Evolutionary conservation across 2,888 invertebrate genomes (phyloP).

Genomic region (Dastarcus helophoroides): DNA sequence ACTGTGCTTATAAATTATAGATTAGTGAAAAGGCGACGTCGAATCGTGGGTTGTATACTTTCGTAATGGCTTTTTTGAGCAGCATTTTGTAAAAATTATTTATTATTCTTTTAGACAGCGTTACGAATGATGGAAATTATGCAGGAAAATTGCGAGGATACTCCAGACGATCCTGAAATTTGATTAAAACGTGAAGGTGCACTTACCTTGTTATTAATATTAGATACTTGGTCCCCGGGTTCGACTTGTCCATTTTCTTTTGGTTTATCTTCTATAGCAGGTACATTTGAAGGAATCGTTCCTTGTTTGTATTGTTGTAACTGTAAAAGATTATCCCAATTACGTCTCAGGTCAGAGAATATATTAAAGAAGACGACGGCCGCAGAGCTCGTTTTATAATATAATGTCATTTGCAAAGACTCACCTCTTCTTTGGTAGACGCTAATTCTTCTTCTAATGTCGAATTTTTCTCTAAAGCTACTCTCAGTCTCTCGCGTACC

Average conservation of each 20-base stretch:
- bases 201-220: slow-evolving; percentile 28
- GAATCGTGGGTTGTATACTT: no score
- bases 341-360: no score
- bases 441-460: slow-evolving; percentile 93
- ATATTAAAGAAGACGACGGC: no score
- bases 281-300: slow-evolving; percentile 47
- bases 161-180: neutral
- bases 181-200: neutral
- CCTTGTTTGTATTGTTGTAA: slow-evolving; percentile 75
- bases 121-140: no score
- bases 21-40: no score
- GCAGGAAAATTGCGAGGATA: no score
- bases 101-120: no score
- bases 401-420: no score
- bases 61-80: no score
- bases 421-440: slow-evolving; percentile 92
- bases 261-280: slow-evolving; percentile 50
- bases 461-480: slow-evolving; percentile 91
- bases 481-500: slow-evolving; percentile 92
- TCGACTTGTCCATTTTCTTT: slow-evolving; percentile 71
- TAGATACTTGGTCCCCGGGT: slow-evolving; percentile 41
- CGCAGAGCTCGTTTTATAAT: no score
- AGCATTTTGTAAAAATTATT: no score
- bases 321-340: slow-evolving; percentile 37
- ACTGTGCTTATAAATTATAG: no score